phyloP scores from a whole-genome alignment of 2,113 vertebrate genomes.

The Camelus bactrianus region DNA sequence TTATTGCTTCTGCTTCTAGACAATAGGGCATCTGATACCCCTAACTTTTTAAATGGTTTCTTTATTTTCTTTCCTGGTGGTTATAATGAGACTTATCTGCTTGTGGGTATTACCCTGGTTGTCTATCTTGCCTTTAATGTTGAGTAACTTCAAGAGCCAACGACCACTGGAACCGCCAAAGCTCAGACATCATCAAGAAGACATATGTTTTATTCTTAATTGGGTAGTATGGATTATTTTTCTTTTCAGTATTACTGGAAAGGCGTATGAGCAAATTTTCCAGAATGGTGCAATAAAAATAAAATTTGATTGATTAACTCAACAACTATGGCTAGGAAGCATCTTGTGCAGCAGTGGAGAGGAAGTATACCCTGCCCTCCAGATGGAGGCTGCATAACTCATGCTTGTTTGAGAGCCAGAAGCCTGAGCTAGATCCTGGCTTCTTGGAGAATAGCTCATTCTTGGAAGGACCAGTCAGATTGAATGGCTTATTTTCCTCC shows the following conservation, averaged over 20 bases:
- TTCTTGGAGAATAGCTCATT: background rate
- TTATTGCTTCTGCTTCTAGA: slow-evolving; percentile 62
- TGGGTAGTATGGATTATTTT: slow-evolving; percentile 83
- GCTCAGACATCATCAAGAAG: slow-evolving; percentile 80
- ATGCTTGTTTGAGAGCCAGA: background rate
- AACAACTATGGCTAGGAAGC: slow-evolving; percentile 78
- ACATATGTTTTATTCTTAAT: slow-evolving; percentile 86
- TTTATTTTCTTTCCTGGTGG: background rate
- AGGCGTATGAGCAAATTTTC: slow-evolving; percentile 84
- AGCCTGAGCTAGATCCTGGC: background rate
- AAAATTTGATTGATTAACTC: slow-evolving; percentile 87
- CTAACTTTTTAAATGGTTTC: slow-evolving; percentile 10
- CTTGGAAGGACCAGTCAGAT: background rate
- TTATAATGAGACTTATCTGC: slow-evolving; percentile 38
- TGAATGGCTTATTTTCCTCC: slow-evolving; percentile 12
- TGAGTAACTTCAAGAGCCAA: slow-evolving; percentile 69
- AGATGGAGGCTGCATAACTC: slow-evolving; percentile 56
- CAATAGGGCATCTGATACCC: slow-evolving; percentile 24
- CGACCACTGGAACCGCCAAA: slow-evolving; percentile 55
- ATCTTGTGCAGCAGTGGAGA: slow-evolving; percentile 73
- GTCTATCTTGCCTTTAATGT: slow-evolving; percentile 52
- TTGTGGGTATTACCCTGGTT: background rate
- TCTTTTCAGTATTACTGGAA: slow-evolving; percentile 86
- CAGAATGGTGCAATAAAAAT: slow-evolving; percentile 86
- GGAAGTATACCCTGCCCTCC: slow-evolving; percentile 70